These are phyloP conservation scores for Caenorhabditis virilis DNA, from an alignment of 2,888 invertebrate species.

Conservation along the genomic window DNA sequence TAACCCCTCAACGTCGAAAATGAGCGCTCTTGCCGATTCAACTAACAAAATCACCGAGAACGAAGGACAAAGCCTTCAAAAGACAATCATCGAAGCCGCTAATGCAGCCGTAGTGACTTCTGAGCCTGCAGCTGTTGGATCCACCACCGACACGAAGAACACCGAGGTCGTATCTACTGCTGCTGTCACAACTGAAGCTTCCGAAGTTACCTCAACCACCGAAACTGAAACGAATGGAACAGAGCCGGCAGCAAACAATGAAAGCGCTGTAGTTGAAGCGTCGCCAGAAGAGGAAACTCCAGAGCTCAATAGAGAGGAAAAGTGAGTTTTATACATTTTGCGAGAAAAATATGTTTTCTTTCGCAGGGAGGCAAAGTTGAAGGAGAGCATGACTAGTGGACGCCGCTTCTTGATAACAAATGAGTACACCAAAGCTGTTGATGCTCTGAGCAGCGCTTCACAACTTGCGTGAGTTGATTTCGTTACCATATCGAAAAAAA, in stretches of 20 bases:
- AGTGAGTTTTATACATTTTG: not conserved
- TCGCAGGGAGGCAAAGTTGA: not conserved
- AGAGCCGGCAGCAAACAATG: not conserved
- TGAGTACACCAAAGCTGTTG: not conserved
- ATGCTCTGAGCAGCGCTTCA: not conserved
- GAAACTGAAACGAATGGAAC: not conserved
- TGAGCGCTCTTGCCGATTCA: conserved; percentile 1
- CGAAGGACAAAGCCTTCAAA: not conserved
- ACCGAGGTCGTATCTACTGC: not conserved
- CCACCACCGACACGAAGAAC: not conserved
- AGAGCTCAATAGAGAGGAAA: not conserved
- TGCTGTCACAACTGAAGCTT: not conserved
- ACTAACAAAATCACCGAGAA: conserved; percentile 1
- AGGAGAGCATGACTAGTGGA: not conserved
- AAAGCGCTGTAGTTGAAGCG: not conserved
- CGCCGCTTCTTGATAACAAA: not conserved
- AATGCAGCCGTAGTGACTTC: not conserved
- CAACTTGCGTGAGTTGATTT: conserved; percentile 11
- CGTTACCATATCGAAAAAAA: not conserved
- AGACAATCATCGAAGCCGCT: not conserved
- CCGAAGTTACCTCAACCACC: not conserved
- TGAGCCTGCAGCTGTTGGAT: not conserved
- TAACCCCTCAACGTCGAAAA: too few species aligned
- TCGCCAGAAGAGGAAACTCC: not conserved
- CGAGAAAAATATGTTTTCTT: not conserved